A percentile compares a stretch with the other conserved stretches of the same genome.
Evolutionary conservation across 2,113 vertebrate species (phyloP).

Genomic region (Xenus cinereus): DNA sequence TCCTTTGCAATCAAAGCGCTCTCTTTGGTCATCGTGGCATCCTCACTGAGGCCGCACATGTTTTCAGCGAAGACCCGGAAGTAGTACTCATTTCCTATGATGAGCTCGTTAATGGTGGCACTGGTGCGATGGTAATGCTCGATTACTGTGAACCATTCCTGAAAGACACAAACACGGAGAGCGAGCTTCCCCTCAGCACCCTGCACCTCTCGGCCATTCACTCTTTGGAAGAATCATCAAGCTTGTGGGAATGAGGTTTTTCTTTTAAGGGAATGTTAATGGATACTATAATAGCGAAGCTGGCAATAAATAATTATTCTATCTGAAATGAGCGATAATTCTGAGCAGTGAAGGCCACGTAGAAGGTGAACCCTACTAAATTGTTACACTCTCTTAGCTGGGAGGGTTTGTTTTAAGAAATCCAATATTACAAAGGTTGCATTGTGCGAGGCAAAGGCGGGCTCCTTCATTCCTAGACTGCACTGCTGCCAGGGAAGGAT

Average conservation of each 20-base stretch:
- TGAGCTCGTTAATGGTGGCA: conserved; percentile 90
- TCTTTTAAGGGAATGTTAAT: neutral
- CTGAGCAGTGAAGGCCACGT: neutral
- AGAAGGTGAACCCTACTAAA: neutral
- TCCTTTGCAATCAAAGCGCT: conserved; percentile 92
- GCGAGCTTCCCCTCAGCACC: neutral
- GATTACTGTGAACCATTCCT: conserved; percentile 86
- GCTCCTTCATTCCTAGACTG: neutral
- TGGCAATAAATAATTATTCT: neutral
- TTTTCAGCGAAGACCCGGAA: conserved; percentile 95
- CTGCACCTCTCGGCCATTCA: accelerated
- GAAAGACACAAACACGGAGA: neutral
- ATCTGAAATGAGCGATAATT: neutral
- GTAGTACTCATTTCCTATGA: conserved; percentile 96
- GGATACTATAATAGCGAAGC: neutral
- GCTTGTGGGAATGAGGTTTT: neutral
- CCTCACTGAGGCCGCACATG: conserved; percentile 93
- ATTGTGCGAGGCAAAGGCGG: neutral
- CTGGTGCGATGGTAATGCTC: conserved; percentile 95
- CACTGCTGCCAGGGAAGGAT: neutral
- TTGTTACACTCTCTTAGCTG: neutral
- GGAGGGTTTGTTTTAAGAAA: neutral
- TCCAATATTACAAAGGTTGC: neutral
- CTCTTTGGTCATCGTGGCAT: conserved; percentile 89
- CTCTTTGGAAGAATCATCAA: neutral